Percentiles rank a stretch among this genome's conserved stretches.
Conservation (phyloP, 2,888 invertebrate genomes). For the Amblyjoppa fuscipennis region DNA sequence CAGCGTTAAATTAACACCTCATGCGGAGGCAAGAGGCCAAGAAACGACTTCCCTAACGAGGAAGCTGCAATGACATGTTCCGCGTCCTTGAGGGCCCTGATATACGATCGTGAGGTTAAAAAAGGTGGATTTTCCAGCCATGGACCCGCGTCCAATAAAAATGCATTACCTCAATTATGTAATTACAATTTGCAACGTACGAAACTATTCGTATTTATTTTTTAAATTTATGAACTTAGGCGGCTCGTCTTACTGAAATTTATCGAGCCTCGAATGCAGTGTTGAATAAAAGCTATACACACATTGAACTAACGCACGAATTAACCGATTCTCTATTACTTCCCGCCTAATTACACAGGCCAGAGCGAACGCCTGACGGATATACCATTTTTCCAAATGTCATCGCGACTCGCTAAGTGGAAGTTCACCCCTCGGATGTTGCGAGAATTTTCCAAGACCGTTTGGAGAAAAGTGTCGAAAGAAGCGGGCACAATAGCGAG, state of each 20-base stretch:
- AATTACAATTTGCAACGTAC: no score
- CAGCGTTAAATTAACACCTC: constrained; percentile 67
- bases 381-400: constrained; percentile 38
- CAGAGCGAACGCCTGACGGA: constrained; percentile 3
- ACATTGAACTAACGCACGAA: background rate
- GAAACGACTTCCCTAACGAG: constrained; percentile 37
- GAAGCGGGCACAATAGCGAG: constrained; percentile 42
- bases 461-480: constrained; percentile 43
- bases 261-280: background rate
- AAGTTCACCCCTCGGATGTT: constrained; percentile 18
- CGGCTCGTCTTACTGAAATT: background rate
- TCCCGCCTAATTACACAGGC: background rate
- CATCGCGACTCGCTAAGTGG: constrained; percentile 41
- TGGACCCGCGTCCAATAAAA: background rate
- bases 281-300: background rate
- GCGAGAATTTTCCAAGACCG: constrained; percentile 26
- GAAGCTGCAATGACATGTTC: constrained; percentile 37
- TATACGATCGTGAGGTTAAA: constrained; percentile 25
- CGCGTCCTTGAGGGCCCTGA: constrained; percentile 10
- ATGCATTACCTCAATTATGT: no score
- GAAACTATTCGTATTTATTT: no score
- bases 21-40: constrained; percentile 43
- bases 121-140: background rate
- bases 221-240: background rate
- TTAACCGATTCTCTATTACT: background rate